Evolutionary conservation across 2,113 vertebrate species (phyloP), one percentile per base, ranked within the genome.

Genomic region (Cebus imitator): DNA sequence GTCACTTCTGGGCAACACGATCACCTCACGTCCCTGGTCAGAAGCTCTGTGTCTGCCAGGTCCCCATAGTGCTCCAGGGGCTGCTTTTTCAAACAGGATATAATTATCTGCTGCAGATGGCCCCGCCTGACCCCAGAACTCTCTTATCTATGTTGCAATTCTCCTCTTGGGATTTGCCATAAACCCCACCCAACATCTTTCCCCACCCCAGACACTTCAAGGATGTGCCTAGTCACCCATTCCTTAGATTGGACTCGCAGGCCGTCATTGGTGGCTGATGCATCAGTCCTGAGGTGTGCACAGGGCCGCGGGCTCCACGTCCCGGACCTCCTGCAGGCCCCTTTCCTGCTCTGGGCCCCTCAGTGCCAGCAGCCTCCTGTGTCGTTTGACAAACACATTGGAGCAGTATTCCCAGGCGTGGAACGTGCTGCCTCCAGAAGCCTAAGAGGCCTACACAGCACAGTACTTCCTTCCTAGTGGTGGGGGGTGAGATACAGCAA

Each of bases 401-500:
- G 18, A 48, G 12, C 32, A 4, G 0, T n/a, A 8, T 50, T 50
- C 27, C 66, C 40, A 3, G 27, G 8, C 10, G 1, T 8, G 6
- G 21, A 72, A 14, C 14, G 0, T 5, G 23, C 23, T 8, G 55
- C 23, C 21, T 7, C 21, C 70, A 83, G 55, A 13, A 21, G 37
- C 83, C 61, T 4, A 4, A 9, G 48, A 35, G 21, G 2, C 43
- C 80, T 37, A 0, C 40, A 5, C 25, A 6, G 45, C 45, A 11
- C 6, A 6, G 25, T 2, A 30, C 79, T 35, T 90, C 32, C 35
- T 84, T 16, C 23, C n/a, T 9, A 30, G 14, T 9, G 3, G 8
- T 4, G 55, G 64, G 11, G 5, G 48, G 40, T 0, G 0, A 32
- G 50, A 30, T 12, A 25, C 37, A 4, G 4, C 17, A 9, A 0